Base-by-base conservation (phyloP, 1,140 invertebrate genomes). In the Grapholita molesta region DNA sequence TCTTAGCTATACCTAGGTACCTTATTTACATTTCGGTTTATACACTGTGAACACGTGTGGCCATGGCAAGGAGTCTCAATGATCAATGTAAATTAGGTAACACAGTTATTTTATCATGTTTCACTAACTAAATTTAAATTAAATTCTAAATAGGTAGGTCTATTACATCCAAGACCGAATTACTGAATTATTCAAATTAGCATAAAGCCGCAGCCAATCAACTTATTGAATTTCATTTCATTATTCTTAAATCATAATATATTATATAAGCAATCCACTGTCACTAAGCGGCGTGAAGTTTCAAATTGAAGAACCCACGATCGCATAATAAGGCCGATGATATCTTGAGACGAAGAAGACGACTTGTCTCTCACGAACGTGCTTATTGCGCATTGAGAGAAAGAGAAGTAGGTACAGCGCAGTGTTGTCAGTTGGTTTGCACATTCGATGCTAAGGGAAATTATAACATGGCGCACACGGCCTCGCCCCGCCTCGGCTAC, bases 381-480 rank as follows among this genome's bases (percentile, higher is more conserved):
- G 70, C 65, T 77, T 75, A 77, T 75, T 77, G 68, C 71, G 75
- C 80, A 79, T 77, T 69, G 81, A 78, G 81, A 83, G 83, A 89
- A 85, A 86, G 85, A 89, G 86, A 86, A 84, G 83, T 82, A 83
- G 82, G 73, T 78, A 85, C 79, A 81, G 75, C 78, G 80, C 79
- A 79, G 75, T 78, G 78, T 85, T 89, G 76, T 81, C 80, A 82
- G 82, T 84, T 78, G 74, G 80, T 89, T 88, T 89, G 84, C 85
- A 90, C 89, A 90, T 86, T 88, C 83, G 83, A 89, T 82, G 78
- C 88, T 82, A 89, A 90, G 85, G 88, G 88, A 91, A 91, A 91
- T 91, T 88, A 90, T 89, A 91, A 89, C 81, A 91, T 88, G 86
- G 88, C 86, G 87, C 86, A 86, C 79, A 85, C 86, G 82, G 84